These are phyloP conservation scores for Macropus fuliginosus DNA, from an alignment of 2,797 vertebrate species.

Conservation along the genomic window DNA sequence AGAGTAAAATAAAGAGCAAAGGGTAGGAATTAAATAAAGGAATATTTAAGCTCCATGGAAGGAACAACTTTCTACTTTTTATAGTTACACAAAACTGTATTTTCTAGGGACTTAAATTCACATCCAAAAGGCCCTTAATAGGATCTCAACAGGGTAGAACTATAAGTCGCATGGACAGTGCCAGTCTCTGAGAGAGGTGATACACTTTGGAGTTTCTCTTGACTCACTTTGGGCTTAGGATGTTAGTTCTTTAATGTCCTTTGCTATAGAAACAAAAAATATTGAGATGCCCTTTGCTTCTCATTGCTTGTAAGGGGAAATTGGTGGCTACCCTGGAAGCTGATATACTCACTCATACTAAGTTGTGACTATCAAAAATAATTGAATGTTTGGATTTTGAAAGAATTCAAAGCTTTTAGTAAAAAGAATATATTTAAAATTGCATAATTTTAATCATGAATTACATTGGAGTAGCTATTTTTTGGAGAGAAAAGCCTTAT, in stretches of 20 bases:
- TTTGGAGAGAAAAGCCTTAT: constrained; percentile 9
- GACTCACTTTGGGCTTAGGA: not conserved
- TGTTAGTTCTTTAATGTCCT: not conserved
- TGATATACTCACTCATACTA: not conserved
- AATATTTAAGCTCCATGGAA: not conserved
- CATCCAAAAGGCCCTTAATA: not conserved
- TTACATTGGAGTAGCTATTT: not conserved
- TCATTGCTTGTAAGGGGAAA: not conserved
- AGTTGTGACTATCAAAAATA: not conserved
- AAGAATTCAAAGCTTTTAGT: not conserved
- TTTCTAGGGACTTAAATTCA: not conserved
- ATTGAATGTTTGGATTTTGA: not conserved
- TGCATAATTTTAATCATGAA: not conserved
- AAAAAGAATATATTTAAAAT: not conserved
- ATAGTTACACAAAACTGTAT: not conserved
- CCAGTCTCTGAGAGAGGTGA: not conserved
- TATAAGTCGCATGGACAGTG: not conserved
- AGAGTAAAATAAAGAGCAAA: not conserved
- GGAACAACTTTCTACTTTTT: not conserved
- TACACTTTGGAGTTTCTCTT: not conserved
- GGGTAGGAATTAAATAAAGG: not conserved
- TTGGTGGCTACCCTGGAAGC: not conserved
- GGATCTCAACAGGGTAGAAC: not conserved
- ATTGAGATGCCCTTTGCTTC: not conserved
- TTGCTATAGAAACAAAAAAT: not conserved